These are phyloP conservation scores for Tupaia tana DNA, from an alignment of 2,113 vertebrate species.

Conservation along the genomic window DNA sequence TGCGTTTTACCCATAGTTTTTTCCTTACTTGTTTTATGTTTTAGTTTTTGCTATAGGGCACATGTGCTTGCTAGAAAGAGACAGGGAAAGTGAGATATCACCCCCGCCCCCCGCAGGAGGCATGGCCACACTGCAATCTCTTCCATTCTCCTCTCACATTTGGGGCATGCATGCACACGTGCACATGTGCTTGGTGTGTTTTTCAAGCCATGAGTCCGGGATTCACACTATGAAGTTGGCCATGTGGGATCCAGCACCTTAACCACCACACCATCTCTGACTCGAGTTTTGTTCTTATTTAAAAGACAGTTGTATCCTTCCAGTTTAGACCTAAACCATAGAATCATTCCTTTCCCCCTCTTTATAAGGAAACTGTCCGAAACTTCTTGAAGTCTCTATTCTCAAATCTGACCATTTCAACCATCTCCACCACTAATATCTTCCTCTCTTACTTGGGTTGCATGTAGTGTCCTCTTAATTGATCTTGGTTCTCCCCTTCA, in stretches of 20 bases:
- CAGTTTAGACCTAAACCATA: background rate
- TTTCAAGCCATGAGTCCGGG: too few species aligned
- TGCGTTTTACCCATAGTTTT: background rate
- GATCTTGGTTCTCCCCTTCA: background rate
- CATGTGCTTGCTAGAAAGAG: too few species aligned
- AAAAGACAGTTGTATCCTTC: background rate
- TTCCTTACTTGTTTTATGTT: background rate
- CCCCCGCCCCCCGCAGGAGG: too few species aligned
- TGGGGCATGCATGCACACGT: too few species aligned
- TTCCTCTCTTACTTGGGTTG: background rate
- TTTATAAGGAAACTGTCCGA: background rate
- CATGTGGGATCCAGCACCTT: too few species aligned
- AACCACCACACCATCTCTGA: background rate
- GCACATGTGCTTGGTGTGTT: too few species aligned
- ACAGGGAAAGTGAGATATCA: too few species aligned
- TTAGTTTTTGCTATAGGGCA: too few species aligned
- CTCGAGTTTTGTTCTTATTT: background rate
- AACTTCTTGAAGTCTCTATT: background rate
- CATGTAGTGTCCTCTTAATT: background rate
- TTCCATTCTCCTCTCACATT: too few species aligned
- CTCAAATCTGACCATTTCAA: background rate
- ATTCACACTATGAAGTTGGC: too few species aligned
- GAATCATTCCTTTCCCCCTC: background rate
- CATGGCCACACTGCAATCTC: too few species aligned
- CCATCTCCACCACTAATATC: background rate